Evolutionary conservation across 2,797 vertebrate genomes (phyloP), one percentile per base, ranked within the genome.

Genomic region (Myotis myotis): DNA sequence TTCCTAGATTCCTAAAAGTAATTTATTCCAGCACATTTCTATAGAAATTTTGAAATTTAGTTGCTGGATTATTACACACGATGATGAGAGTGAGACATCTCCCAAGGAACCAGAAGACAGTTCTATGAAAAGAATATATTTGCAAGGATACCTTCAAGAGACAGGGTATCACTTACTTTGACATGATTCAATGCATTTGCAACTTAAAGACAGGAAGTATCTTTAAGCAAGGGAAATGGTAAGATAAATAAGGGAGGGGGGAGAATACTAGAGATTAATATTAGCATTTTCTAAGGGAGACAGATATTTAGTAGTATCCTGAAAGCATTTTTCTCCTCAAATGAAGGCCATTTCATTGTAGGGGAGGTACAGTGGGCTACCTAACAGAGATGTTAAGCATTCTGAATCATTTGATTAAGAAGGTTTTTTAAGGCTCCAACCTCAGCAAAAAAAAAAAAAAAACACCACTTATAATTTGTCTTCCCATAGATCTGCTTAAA

Each of bases 401-500:
- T 74, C 41, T 30, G 8, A 41, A 72, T 60, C 22, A 38, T 79
- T 91, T 78, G 5, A 72, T 33, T 92, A 70, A 83, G n/a, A 44
- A 4, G 9, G 19, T 25, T 87, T 80, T 7, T 91, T 89, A 72
- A 51, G 23, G 55, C 16, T 87, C 25, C 6, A 60, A 16, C 17
- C 19, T 84, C 49, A 89, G 28, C 17, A 94, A 55, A 47, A 86
- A 70, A 49, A 91, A n/a, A n/a, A n/a, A n/a, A n/a, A n/a, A n/a
- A n/a, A n/a, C n/a, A 12, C 2, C 22, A 95, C 20, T 70, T 83
- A 19, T 74, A 57, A 74, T 92, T 89, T 64, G 19, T 79, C 76
- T 84, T 75, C 30, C 62, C 70, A 82, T 22, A 64, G 44, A 82
- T 93, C 47, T 90, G 64, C 78, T 87, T 55, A 89, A 93, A 84